Evolutionary conservation across 2,888 invertebrate species (phyloP).

Genomic region (Dendrolimus houi): DNA sequence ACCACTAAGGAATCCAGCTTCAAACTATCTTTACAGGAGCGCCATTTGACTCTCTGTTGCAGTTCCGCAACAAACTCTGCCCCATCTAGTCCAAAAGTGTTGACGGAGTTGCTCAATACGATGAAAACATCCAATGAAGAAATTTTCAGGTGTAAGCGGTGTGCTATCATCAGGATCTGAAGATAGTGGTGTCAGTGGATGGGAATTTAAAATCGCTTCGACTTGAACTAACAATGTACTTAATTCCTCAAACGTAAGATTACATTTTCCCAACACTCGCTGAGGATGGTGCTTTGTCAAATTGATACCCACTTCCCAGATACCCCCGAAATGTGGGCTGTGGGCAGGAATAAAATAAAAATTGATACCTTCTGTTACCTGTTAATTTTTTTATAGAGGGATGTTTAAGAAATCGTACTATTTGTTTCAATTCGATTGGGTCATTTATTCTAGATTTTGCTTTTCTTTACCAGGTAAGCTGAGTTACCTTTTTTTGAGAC

Average conservation of each 20-base stretch:
- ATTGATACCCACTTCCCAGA: neutral
- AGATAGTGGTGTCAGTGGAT: slow-evolving; percentile 13
- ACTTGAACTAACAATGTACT: slow-evolving; percentile 11
- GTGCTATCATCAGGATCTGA: slow-evolving; percentile 8
- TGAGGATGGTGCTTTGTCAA: slow-evolving; percentile 6
- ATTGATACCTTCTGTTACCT: too few species aligned
- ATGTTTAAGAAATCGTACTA: too few species aligned
- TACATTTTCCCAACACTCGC: slow-evolving; percentile 9
- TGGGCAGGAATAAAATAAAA: too few species aligned
- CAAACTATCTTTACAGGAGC: slow-evolving; percentile 1
- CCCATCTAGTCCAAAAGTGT: slow-evolving; percentile 12
- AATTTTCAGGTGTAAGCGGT: slow-evolving; percentile 14
- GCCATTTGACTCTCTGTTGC: slow-evolving; percentile 17
- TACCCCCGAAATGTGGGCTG: slow-evolving; percentile 8
- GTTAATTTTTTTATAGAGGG: too few species aligned
- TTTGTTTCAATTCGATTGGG: too few species aligned
- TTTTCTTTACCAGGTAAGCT: too few species aligned
- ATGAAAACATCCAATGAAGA: slow-evolving; percentile 10
- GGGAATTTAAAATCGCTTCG: slow-evolving; percentile 15
- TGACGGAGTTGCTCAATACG: slow-evolving; percentile 5
- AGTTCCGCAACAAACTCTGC: slow-evolving; percentile 16
- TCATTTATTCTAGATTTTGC: too few species aligned
- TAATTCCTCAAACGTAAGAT: slow-evolving; percentile 13
- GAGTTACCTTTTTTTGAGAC: too few species aligned
- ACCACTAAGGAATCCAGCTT: slow-evolving; percentile 9